These are phyloP conservation scores for Pardalotus punctatus DNA, from an alignment of 2,113 vertebrate genomes.

Conservation along the genomic window DNA sequence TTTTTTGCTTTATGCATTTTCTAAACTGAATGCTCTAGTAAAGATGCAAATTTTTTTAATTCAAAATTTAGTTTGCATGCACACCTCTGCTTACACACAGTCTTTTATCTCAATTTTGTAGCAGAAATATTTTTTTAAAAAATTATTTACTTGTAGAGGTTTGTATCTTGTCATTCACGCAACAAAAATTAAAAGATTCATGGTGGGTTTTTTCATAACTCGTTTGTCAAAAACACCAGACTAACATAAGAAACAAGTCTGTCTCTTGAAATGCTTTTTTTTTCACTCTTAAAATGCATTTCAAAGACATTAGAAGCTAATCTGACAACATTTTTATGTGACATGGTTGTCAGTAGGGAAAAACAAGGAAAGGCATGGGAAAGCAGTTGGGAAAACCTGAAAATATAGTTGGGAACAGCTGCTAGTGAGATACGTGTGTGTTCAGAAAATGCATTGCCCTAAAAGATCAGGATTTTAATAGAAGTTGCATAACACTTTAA, in stretches of 20 bases:
- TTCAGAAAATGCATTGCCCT: not conserved
- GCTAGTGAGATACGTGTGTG: not conserved
- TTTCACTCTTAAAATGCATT: not conserved
- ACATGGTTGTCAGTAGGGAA: not conserved
- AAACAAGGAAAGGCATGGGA: slow-evolving; percentile 17
- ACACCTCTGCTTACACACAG: not conserved
- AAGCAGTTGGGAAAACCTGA: slow-evolving; percentile 15
- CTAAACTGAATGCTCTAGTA: not conserved
- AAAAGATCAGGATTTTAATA: not conserved
- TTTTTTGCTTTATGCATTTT: not conserved
- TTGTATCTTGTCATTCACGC: not conserved
- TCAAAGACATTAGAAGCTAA: slow-evolving; percentile 27
- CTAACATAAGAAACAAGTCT: not conserved
- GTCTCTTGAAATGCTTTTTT: not conserved
- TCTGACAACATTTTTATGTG: slow-evolving; percentile 4
- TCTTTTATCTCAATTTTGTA: not conserved
- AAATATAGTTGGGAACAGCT: slow-evolving; percentile 29
- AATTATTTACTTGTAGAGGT: not conserved
- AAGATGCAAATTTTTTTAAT: not conserved
- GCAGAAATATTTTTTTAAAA: not conserved
- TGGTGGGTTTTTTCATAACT: not conserved
- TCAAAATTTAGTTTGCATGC: not conserved
- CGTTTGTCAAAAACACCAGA: not conserved
- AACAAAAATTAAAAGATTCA: not conserved
- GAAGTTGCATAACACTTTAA: not conserved